Percentiles rank a stretch among this genome's conserved stretches.
phyloP scores from a whole-genome alignment of 1,140 invertebrate species.

The Drosophila pseudoananassae region DNA sequence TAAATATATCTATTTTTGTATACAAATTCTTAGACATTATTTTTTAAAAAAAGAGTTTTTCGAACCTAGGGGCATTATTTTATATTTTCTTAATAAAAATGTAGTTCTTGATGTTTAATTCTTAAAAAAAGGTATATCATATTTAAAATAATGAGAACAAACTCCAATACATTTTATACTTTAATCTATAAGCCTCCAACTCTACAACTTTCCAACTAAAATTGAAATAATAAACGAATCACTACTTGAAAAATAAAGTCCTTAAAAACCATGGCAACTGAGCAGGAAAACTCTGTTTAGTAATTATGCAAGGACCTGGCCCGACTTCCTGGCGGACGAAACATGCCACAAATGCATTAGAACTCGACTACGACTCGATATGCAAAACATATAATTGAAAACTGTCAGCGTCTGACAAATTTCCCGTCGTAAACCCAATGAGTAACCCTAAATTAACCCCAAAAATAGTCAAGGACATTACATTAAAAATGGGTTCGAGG shows the following conservation, averaged over 20 bases:
- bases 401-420: constrained; percentile 70
- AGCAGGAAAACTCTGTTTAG: background rate
- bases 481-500: background rate
- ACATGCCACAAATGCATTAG: constrained; percentile 51
- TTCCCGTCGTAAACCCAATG: constrained; percentile 55
- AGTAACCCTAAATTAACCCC: constrained; percentile 60
- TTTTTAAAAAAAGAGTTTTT: too few relatives aligned
- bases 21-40: too few relatives aligned
- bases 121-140: too few relatives aligned
- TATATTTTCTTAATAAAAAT: too few relatives aligned
- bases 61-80: too few relatives aligned
- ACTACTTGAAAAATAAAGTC: background rate
- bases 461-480: constrained; percentile 25
- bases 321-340: constrained; percentile 7
- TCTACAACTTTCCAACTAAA: too few relatives aligned
- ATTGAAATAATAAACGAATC: constrained; percentile 6
- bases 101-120: too few relatives aligned
- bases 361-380: constrained; percentile 21
- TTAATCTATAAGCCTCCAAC: too few relatives aligned
- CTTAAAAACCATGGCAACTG: constrained; percentile 9
- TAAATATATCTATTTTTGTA: too few relatives aligned
- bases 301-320: constrained; percentile 39
- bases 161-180: too few relatives aligned
- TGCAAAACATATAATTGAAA: constrained; percentile 66
- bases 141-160: too few relatives aligned